Percentiles rank a stretch among this genome's conserved stretches.
phyloP scores from a whole-genome alignment of 1,140 invertebrate species.

The Dendrolimus kikuchii region DNA sequence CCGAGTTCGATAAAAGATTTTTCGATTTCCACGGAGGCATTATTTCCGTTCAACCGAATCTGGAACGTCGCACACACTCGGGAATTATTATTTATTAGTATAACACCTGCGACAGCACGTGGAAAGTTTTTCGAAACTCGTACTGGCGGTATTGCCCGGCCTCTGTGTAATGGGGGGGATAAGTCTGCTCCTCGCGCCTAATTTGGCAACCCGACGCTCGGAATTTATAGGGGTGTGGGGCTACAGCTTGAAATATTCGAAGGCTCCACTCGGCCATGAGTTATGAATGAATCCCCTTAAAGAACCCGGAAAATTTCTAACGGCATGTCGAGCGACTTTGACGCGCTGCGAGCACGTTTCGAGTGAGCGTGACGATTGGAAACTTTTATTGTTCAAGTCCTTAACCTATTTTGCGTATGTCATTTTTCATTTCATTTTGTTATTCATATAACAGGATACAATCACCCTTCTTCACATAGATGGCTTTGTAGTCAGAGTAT shows the following conservation, averaged over 20 bases:
- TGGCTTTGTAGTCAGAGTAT: no score
- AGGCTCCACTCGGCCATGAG: conserved; percentile 65
- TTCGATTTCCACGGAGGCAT: no score
- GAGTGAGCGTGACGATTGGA: no score
- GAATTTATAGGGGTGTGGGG: conserved; percentile 62
- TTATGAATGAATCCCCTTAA: conserved; percentile 71
- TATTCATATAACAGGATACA: no score
- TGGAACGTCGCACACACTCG: conserved; percentile 10
- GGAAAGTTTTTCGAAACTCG: conserved; percentile 48
- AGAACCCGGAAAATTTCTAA: conserved; percentile 69
- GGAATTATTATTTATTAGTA: conserved; percentile 20
- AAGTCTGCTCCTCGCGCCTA: conserved; percentile 63
- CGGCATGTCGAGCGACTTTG: conserved; percentile 36
- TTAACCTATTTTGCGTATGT: no score
- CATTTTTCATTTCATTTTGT: no score
- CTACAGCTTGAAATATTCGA: conserved; percentile 67
- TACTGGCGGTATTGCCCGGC: conserved; percentile 20
- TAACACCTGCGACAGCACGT: conserved; percentile 49
- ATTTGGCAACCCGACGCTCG: conserved; percentile 68
- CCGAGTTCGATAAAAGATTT: no score
- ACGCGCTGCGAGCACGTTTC: conserved; percentile 22
- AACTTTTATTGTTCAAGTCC: no score
- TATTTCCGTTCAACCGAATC: conserved; percentile 10
- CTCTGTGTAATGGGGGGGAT: conserved; percentile 26
- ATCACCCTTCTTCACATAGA: no score